A percentile compares a stretch with the other conserved stretches of the same genome.
These are phyloP conservation scores for Ligdia adustata DNA, from an alignment of 2,888 invertebrate genomes.

Conservation along the genomic window DNA sequence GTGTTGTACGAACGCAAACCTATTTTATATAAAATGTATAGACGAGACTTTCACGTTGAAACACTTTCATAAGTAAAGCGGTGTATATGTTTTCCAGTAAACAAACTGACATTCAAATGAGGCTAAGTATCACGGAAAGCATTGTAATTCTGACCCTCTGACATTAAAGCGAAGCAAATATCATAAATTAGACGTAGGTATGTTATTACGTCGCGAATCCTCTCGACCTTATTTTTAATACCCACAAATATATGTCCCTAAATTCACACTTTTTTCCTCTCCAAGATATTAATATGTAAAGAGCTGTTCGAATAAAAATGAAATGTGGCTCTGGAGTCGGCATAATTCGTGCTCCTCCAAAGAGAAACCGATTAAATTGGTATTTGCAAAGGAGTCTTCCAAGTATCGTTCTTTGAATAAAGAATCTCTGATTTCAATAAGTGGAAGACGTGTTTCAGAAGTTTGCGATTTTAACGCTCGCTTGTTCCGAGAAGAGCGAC, in stretches of 20 bases:
- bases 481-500: constrained; percentile 4
- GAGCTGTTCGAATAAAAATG: constrained; percentile 40
- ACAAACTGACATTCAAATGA: too few species aligned
- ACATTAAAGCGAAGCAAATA: not conserved
- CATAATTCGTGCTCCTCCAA: constrained; percentile 30
- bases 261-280: constrained; percentile 34
- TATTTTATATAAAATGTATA: too few species aligned
- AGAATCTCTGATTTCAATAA: constrained; percentile 23
- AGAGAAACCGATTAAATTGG: constrained; percentile 32
- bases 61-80: too few species aligned
- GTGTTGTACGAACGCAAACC: too few species aligned
- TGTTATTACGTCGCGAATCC: constrained; percentile 3
- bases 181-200: not conserved
- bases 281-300: constrained; percentile 38
- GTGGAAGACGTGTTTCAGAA: constrained; percentile 18
- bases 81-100: too few species aligned
- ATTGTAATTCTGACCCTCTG: not conserved
- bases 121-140: too few species aligned
- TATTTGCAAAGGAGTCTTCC: constrained; percentile 20
- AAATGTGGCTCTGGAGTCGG: constrained; percentile 36
- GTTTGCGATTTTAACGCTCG: constrained; percentile 14
- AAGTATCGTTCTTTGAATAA: constrained; percentile 23
- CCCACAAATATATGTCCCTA: constrained; percentile 30
- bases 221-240: constrained; percentile 15
- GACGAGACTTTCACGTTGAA: too few species aligned